Conservation (phyloP, 2,113 vertebrate species). For the Catagonus wagneri region DNA sequence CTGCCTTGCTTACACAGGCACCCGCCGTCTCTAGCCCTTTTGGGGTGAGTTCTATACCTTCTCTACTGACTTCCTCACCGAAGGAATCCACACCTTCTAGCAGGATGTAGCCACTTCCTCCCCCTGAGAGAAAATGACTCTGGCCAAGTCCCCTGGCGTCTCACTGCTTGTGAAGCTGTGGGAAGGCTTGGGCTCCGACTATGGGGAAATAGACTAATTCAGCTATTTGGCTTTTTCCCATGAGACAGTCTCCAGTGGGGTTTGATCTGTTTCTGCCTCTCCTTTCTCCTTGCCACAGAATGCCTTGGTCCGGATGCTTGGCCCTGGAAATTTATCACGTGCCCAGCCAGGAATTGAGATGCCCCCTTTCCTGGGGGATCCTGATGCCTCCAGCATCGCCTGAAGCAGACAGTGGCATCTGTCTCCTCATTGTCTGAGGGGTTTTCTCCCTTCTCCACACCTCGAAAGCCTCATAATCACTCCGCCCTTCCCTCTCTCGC, state of each 20-base stretch:
- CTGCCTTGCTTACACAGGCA: not conserved
- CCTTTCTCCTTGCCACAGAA: not conserved
- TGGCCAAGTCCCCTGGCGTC: not conserved
- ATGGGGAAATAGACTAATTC: not conserved
- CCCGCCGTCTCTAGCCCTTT: not conserved
- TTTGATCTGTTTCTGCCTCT: not conserved
- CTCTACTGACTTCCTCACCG: not conserved
- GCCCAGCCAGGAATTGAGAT: not conserved
- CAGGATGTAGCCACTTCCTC: not conserved
- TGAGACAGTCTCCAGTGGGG: not conserved
- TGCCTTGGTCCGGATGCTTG: not conserved
- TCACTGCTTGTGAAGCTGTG: not conserved
- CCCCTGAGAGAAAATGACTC: not conserved
- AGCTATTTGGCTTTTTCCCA: not conserved
- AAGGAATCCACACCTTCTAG: not conserved
- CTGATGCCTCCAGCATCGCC: not conserved
- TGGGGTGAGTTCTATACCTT: not conserved
- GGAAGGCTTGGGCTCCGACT: not conserved
- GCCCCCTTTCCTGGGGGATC: too few species aligned
- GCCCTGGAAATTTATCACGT: not conserved
- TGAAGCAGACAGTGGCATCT: not conserved
- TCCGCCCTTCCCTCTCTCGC: not conserved
- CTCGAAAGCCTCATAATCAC: not conserved
- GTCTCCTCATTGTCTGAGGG: not conserved
- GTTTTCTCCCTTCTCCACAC: not conserved